A percentile compares a stretch with the other conserved stretches of the same genome.
Evolutionary conservation across 2,113 vertebrate genomes (phyloP).

Genomic region (Hypomesus transpacificus): DNA sequence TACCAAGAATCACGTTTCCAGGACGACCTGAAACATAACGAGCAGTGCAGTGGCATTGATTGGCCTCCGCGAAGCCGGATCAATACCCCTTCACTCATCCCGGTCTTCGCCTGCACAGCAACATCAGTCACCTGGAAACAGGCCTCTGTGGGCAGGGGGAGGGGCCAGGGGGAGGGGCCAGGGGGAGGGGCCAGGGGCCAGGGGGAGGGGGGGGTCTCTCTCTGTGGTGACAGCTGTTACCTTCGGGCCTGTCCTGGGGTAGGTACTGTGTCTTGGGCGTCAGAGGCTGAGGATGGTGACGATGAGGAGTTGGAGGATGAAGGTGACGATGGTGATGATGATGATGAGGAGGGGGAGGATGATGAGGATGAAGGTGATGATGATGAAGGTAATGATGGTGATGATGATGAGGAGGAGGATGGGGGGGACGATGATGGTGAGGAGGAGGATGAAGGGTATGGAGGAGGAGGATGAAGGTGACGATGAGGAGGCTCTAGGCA

Average conservation of each 20-base stretch:
- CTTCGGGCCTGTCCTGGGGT: conserved; percentile 35
- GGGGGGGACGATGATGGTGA: too few species aligned
- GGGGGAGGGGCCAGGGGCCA: conserved; percentile 46
- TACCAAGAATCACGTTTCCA: neutral
- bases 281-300: too few species aligned
- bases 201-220: conserved; percentile 57
- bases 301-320: too few species aligned
- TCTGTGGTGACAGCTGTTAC: conserved; percentile 63
- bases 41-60: conserved; percentile 37
- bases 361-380: too few species aligned
- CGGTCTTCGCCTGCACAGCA: conserved; percentile 41
- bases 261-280: neutral
- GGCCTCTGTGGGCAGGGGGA: conserved; percentile 42
- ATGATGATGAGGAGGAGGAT: too few species aligned
- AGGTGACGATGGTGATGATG: too few species aligned
- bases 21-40: conserved; percentile 41
- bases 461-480: too few species aligned
- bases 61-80: conserved; percentile 39
- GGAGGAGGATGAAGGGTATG: too few species aligned
- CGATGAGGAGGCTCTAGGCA: too few species aligned
- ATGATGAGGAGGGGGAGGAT: too few species aligned
- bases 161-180: conserved; percentile 51
- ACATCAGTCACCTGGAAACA: conserved; percentile 60
- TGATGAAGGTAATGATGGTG: too few species aligned
- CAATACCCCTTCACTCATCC: conserved; percentile 53